Evolutionary conservation across 2,797 vertebrate species (phyloP).

Genomic region (Intellagama lesueurii): DNA sequence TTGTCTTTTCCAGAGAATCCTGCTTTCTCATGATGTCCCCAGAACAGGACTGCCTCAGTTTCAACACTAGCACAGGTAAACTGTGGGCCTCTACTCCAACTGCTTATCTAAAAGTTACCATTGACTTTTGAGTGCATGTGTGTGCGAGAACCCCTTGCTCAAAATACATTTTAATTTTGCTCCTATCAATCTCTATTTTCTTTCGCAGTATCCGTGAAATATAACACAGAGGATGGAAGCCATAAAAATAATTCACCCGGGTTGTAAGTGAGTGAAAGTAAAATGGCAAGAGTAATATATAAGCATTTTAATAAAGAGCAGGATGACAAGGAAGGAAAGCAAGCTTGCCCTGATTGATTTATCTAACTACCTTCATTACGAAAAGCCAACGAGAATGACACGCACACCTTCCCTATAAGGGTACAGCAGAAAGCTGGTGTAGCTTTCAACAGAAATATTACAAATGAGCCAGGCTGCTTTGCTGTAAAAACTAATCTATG

Average conservation of each 20-base stretch:
- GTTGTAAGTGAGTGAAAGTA: constrained; percentile 46
- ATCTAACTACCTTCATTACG: constrained; percentile 27
- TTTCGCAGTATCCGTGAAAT: constrained; percentile 36
- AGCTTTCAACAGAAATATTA: background rate
- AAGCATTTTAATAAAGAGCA: constrained; percentile 24
- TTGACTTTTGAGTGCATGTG: background rate
- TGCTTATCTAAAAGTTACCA: background rate
- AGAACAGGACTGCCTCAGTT: no score
- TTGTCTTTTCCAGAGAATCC: no score
- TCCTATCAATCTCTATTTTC: constrained; percentile 46
- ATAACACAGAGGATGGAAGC: constrained; percentile 45
- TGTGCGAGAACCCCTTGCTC: background rate
- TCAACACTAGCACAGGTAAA: background rate
- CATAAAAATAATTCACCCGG: constrained; percentile 43
- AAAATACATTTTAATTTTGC: constrained; percentile 34
- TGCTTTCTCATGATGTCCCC: no score
- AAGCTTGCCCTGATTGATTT: background rate
- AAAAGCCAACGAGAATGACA: constrained; percentile 2
- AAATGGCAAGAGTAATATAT: constrained; percentile 51
- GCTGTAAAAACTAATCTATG: constrained; percentile 51
- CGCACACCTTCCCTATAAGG: background rate
- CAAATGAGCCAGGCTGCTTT: background rate
- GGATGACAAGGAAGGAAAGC: constrained; percentile 12
- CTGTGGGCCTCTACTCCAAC: background rate
- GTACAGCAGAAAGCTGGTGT: background rate